Evolutionary conservation across 2,888 invertebrate species (phyloP), one percentile per base, ranked within the genome.

Genomic region (Dryocosmus kuriphilus): DNA sequence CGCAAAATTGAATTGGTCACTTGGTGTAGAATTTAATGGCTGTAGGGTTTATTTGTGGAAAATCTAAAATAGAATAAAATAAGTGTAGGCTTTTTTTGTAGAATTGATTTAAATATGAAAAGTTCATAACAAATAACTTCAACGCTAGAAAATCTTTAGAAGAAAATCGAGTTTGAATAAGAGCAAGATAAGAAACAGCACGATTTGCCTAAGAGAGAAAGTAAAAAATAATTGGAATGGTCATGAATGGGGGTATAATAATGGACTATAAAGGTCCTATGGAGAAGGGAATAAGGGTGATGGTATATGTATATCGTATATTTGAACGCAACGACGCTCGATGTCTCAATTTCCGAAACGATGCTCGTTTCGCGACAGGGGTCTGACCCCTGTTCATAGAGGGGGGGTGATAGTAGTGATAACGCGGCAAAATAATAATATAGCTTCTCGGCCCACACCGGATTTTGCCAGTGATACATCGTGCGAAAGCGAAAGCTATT

Each of bases 281-380:
- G 41, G 51, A 41, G 77, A 67, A 65, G 61, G 65, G 30, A n/a
- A 30, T 30, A n/a, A 9, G 51, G 46, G 77, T 11, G 30, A 27
- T 24, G 27, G 79, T 57, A 74, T 75, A 65, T 65, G 51, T 74
- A 27, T 71, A 74, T 67, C 38, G 61, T 67, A 38, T 55, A 55
- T 38, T 85, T 84, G 82, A 80, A 82, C 80, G 84, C 87, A 89
- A 89, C 89, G 88, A 89, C 88, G 84, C 86, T 86, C 85, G 85
- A 89, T 88, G 90, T 90, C 89, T 90, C 90, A 90, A 90, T 90
- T 90, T 90, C 89, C 63, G 65, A 77, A 60, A 76, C 75, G 78
- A 83, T 80, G 81, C 80, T 76, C 78, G 75, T 71, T 76, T 80
- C 77, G 77, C 79, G 79, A 79, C 77, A 71, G 77, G 79, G 73